Evolutionary conservation across 2,888 invertebrate species (phyloP), one percentile per base, ranked within the genome.

Genomic region (Thalpophila matura): DNA sequence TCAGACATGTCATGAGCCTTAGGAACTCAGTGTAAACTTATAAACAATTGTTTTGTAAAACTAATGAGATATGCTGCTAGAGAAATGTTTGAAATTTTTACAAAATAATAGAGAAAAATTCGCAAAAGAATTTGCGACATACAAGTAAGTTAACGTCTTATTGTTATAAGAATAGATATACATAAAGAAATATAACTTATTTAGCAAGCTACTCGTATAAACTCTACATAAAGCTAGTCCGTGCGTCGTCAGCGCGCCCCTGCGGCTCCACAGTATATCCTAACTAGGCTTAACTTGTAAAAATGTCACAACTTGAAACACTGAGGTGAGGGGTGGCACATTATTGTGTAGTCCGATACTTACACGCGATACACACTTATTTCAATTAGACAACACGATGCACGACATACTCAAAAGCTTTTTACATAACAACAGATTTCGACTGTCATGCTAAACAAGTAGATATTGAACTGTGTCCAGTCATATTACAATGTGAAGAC

Each of bases 321-420:
- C 87, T 61, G 79, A 81, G 82, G 85, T 82, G 84, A 80, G 76
- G 65, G 80, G 88, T 89, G 89, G 89, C 89, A 89, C 89, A 88
- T 88, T 55, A 67, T 83, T 57, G 79, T 82, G 80, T 82, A 83
- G 63, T 78, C 74, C 77, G 61, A 73, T 74, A 80, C 68, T 74
- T 82, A 78, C 56, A 60, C 54, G 60, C 47, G 53, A 66, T 50
- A 57, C 31, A 45, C 26, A 26, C 58, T 71, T 73, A 81, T 78
- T 82, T 69, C 78, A 80, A 74, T 46, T 53, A 61, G 73, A 72
- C 47, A 68, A 74, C 65, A 72, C 57, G 45, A 54, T 35, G 43
- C 60, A 58, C 58, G 45, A 46, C 16, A 22, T 14, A n/a, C 7
- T 16, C 0, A 29, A 33, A 18, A 37, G n/a, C n/a, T n/a, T n/a